Base-by-base conservation (phyloP, 2,888 invertebrate species). In the Apocheima hispidaria region DNA sequence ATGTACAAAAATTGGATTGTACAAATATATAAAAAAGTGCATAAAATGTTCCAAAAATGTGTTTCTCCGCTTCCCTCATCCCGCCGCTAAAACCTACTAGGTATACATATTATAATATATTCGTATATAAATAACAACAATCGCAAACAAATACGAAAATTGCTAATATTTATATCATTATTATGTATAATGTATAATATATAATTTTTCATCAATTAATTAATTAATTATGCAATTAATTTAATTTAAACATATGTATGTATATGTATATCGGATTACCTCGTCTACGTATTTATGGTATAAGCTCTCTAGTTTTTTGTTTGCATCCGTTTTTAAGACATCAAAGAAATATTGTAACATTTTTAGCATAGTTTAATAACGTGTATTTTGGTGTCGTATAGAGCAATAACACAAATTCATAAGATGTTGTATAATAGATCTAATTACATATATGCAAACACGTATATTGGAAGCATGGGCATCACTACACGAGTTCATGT, bases 21-120 rank as follows among this genome's bases (percentile, higher is more conserved):
- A 90, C 86, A 92, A 90, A 88, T 90, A 87, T 90, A 87, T 90
- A 90, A 90, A 88, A 83, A 90, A 86, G 88, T 90, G 90, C 90
- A 84, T 90, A 90, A 91, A 92, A 86, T 85, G 87, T 89, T 91
- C 87, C 89, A 91, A 91, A 92, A 91, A 86, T 86, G 88, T 87
- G 86, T 84, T 68, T 72, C 28, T 78, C 79, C 84, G 84, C 84
- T 80, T 83, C 72, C 78, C 73, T 80, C 81, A 74, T 73, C 79
- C 78, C 77, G 71, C 77, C 70, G 71, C 77, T 81, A 79, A 66
- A 60, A 66, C 62, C 71, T 69, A 72, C 69, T n/a, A n/a, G n/a
- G n/a, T n/a, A n/a, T n/a, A n/a, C n/a, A n/a, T n/a, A 69, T 35
- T 40, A 54, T 23, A 20, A 43, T 28, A 41, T 41, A 35, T 14